phyloP scores from a whole-genome alignment of 2,797 vertebrate genomes.

The Podarcis siculus region DNA sequence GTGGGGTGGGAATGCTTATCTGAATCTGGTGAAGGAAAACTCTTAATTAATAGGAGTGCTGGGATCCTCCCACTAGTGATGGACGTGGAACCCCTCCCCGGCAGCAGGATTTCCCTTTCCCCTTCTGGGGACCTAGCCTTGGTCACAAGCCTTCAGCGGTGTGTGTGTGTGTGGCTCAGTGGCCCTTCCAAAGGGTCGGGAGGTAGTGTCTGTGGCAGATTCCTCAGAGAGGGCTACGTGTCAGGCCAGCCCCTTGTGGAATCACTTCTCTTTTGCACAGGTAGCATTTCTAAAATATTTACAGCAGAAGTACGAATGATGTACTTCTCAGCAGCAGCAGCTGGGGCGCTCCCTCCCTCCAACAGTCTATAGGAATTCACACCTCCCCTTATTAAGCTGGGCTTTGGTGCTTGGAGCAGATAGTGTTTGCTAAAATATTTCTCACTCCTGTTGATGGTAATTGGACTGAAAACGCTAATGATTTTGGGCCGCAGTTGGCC shows the following conservation, averaged over 20 bases:
- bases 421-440: conserved; percentile 24
- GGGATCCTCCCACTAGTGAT: neutral
- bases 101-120: no score
- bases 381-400: neutral
- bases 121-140: neutral
- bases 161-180: no score
- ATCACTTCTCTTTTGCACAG: conserved; percentile 28
- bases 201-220: no score
- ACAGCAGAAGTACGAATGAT: neutral
- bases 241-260: accelerated
- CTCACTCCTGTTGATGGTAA: neutral
- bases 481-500: neutral
- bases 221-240: neutral
- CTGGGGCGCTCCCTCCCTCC: neutral
- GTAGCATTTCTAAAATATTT: conserved; percentile 19
- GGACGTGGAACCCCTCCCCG: no score
- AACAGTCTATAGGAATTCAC: neutral
- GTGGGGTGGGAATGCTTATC: neutral
- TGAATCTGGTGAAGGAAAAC: neutral
- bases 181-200: neutral
- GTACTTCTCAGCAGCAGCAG: neutral
- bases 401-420: conserved; percentile 29
- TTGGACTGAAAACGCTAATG: neutral
- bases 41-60: neutral
- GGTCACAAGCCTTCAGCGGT: neutral